Conservation (phyloP, 2,888 invertebrate species). For the Sceliomorpha sp. region DNA sequence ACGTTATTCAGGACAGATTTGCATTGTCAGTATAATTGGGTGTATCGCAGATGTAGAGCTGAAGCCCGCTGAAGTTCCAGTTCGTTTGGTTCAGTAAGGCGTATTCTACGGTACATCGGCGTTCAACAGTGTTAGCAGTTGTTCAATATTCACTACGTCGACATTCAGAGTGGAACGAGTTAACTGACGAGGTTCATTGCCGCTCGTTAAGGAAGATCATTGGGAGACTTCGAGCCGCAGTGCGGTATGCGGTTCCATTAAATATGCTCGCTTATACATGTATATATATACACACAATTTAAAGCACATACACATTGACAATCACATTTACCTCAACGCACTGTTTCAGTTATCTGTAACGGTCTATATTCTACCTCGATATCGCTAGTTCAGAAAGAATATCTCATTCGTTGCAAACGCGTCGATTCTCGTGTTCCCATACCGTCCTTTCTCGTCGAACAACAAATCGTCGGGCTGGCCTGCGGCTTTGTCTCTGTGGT, state of each 20-base stretch:
- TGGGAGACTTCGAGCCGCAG: constrained; percentile 29
- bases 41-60: constrained; percentile 25
- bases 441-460: constrained; percentile 16
- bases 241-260: constrained; percentile 42
- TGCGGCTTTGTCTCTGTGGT: constrained; percentile 20
- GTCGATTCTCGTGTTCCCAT: constrained; percentile 5
- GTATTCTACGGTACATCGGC: constrained; percentile 34
- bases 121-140: constrained; percentile 40
- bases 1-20: constrained; percentile 34
- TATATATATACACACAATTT: constrained; percentile 3
- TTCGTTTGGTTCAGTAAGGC: constrained; percentile 42
- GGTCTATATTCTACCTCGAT: constrained; percentile 2
- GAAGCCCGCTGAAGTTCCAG: constrained; percentile 35
- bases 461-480: constrained; percentile 14
- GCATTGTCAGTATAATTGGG: constrained; percentile 29
- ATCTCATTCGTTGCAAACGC: constrained; percentile 7
- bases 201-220: constrained; percentile 42
- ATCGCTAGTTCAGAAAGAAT: constrained; percentile 6
- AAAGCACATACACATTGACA: neutral
- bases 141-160: constrained; percentile 49
- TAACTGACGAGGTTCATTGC: constrained; percentile 43
- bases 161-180: constrained; percentile 40
- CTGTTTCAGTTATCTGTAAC: constrained; percentile 8
- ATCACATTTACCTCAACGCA: neutral
- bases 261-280: constrained; percentile 26